A percentile compares a stretch with the other conserved stretches of the same genome.
These are phyloP conservation scores for Metopia argyrocephala DNA, from an alignment of 2,888 invertebrate species.

Conservation along the genomic window DNA sequence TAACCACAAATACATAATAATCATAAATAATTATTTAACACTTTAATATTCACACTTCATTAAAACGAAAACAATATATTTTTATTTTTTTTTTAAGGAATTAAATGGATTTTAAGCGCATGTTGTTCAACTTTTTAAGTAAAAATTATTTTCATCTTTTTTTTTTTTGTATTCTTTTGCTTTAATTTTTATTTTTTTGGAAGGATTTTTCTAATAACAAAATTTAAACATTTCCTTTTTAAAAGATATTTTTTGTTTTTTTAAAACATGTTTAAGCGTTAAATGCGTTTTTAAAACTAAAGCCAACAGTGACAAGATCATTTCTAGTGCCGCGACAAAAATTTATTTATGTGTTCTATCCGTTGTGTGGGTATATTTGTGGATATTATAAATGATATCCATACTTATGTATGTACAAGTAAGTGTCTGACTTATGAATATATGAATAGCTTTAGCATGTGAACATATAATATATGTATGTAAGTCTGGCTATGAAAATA, in stretches of 20 bases:
- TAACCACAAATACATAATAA: constrained; percentile 17
- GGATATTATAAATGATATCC: neutral
- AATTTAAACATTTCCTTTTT: neutral
- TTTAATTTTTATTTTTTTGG: too few species aligned
- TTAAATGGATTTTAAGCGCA: too few species aligned
- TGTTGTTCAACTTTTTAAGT: too few species aligned
- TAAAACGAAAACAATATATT: neutral
- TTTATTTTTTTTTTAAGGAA: too few species aligned
- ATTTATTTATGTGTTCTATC: neutral
- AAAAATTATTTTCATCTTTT: too few species aligned
- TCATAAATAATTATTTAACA: neutral
- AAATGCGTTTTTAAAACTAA: constrained; percentile 55
- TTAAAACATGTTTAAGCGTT: constrained; percentile 49
- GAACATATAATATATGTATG: constrained; percentile 28
- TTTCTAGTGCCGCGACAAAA: constrained; percentile 52
- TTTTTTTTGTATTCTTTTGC: too few species aligned
- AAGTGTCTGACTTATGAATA: neutral
- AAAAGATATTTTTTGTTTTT: constrained; percentile 10
- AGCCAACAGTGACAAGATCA: constrained; percentile 58
- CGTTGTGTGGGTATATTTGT: neutral
- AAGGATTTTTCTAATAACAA: neutral
- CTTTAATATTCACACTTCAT: neutral
- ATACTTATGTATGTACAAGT: neutral
- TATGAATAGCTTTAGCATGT: neutral
- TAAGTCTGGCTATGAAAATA: too few species aligned